Conservation (phyloP, 2,797 vertebrate species). For the Anabas testudineus region DNA sequence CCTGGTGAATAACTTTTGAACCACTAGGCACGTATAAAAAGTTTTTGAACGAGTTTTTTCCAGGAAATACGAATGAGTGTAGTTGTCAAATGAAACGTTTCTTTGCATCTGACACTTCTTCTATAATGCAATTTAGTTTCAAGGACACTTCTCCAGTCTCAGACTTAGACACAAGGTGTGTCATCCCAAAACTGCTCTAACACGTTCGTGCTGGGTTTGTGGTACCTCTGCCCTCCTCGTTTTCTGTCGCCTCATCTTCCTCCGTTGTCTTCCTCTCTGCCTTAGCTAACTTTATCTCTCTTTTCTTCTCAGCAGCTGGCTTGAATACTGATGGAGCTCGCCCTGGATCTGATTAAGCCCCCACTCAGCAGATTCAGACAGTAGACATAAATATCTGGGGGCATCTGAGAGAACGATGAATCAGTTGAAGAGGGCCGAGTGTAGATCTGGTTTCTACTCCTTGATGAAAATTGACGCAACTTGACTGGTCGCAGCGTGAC, state of each 20-base stretch:
- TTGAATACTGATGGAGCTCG: conserved; percentile 77
- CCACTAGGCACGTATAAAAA: too few species aligned
- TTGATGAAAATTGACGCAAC: conserved; percentile 82
- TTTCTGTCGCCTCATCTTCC: conserved; percentile 40
- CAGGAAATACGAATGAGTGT: too few species aligned
- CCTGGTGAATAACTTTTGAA: too few species aligned
- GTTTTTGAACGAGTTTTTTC: too few species aligned
- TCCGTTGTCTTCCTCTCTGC: conserved; percentile 40
- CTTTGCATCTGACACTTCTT: neutral
- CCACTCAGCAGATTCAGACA: conserved; percentile 78
- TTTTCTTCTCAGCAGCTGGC: conserved; percentile 64
- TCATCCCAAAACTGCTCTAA: neutral
- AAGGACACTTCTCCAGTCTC: neutral
- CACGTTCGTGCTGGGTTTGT: conserved; percentile 10
- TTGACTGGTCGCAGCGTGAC: conserved; percentile 80
- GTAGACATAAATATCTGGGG: conserved; percentile 83
- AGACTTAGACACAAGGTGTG: neutral
- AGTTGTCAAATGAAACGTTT: neutral
- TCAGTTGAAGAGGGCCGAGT: conserved; percentile 69
- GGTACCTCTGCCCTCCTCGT: conserved; percentile 23
- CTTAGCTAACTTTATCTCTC: conserved; percentile 55
- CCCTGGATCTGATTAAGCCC: conserved; percentile 82
- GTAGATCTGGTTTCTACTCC: conserved; percentile 76
- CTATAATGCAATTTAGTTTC: neutral
- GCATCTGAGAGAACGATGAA: conserved; percentile 74